Percentiles rank a stretch among this genome's conserved stretches.
phyloP scores from a whole-genome alignment of 2,888 invertebrate genomes.

The Lamellibrachia satsuma region DNA sequence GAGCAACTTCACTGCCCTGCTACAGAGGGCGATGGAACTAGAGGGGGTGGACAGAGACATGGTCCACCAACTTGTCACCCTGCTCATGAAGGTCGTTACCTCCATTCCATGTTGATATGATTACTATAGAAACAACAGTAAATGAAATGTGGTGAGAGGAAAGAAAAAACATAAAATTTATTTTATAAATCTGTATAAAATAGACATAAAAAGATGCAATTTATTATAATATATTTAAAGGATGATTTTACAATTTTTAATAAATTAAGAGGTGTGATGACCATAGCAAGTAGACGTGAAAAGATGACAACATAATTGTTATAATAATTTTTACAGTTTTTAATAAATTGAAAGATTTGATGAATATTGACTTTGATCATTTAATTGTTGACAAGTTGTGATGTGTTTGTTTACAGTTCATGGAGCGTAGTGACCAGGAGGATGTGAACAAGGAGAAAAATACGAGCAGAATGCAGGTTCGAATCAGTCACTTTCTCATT shows the following conservation, averaged over 20 bases:
- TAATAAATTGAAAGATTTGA: neutral
- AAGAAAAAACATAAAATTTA: too few species aligned
- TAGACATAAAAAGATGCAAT: neutral
- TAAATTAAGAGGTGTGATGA: too few species aligned
- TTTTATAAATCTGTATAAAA: neutral
- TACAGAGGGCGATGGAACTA: conserved; percentile 88
- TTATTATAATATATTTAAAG: neutral
- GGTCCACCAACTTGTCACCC: conserved; percentile 88
- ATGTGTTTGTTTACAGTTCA: conserved; percentile 72
- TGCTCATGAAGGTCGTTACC: conserved; percentile 80
- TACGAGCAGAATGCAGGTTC: conserved; percentile 73
- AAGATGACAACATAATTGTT: too few species aligned
- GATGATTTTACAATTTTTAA: neutral
- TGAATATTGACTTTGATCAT: neutral
- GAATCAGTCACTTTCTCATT: neutral
- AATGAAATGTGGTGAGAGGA: too few species aligned
- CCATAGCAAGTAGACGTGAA: too few species aligned
- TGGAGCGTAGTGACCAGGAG: conserved; percentile 78
- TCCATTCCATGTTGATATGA: neutral
- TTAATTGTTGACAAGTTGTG: neutral
- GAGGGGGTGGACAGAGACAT: conserved; percentile 96
- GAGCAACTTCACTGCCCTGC: conserved; percentile 80
- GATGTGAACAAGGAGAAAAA: conserved; percentile 80
- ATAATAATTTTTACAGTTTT: neutral
- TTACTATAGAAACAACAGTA: neutral